Evolutionary conservation across 2,797 vertebrate species (phyloP).

Genomic region (Phrynocephalus forsythii): DNA sequence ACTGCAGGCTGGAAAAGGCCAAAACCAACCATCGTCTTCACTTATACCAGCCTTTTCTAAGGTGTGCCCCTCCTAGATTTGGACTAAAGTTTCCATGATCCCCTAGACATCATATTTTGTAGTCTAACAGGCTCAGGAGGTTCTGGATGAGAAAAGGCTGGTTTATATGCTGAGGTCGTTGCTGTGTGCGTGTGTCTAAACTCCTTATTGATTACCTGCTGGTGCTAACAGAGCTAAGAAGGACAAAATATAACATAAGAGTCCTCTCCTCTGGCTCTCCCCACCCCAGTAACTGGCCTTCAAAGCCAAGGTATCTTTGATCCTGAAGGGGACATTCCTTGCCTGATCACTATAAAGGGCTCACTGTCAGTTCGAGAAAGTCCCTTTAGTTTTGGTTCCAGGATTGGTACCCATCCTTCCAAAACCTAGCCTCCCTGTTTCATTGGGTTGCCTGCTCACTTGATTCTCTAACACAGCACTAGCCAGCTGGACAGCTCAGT

Average conservation of each 20-base stretch:
- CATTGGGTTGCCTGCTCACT: background rate
- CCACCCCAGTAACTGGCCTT: too few relatives aligned
- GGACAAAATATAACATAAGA: background rate
- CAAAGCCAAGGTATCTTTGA: too few relatives aligned
- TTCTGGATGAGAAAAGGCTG: background rate
- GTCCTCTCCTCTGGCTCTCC: too few relatives aligned
- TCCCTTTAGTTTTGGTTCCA: background rate
- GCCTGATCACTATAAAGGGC: background rate
- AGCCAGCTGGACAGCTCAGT: too few relatives aligned
- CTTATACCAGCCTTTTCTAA: background rate
- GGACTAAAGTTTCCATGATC: background rate
- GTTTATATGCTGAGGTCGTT: background rate
- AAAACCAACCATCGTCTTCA: background rate
- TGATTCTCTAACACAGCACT: background rate
- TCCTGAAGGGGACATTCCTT: too few relatives aligned
- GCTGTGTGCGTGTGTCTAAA: background rate
- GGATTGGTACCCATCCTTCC: background rate
- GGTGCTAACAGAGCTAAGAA: background rate
- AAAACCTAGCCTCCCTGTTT: background rate
- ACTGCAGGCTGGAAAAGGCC: conserved; percentile 12
- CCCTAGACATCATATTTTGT: background rate
- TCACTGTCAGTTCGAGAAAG: background rate
- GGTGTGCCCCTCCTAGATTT: background rate
- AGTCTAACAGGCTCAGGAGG: too few relatives aligned
- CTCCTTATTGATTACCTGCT: background rate